Base-by-base conservation (phyloP, 2,113 vertebrate genomes). In the Spilogale gracilis region DNA sequence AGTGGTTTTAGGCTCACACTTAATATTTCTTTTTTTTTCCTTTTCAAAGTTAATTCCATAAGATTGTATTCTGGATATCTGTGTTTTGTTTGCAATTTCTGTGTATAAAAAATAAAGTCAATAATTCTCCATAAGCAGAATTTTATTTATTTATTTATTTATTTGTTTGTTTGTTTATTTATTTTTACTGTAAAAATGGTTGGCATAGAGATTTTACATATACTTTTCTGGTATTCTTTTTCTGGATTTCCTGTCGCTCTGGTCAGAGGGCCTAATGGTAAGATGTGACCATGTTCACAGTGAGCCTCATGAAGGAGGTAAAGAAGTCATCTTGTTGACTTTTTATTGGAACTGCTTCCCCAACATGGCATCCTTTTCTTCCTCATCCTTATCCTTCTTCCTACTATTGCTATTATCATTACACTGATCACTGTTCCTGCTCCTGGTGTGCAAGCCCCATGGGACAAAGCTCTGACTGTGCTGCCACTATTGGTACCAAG, bases 401-500 rank as follows among this genome's bases (percentile, higher is more conserved):
- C 13, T 54, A n/a, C 3, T 20, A 10, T 12, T 52, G 12, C 20
- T 71, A 2, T 61, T 30, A 23, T 30, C 30, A 17, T 52, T 6
- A 45, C 7, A 14, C 16, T 23, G 2, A 5, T 12, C 0, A 12
- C 4, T 69, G 43, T 7, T 43, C 4, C 71, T 30, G 12, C 61
- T 71, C 4, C 0, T 7, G 38, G 10, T 2, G 17, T 48, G 17
- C 30, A 32, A 58, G 21, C 23, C 23, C 9, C 3, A 32, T 32
- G 67, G 20, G 45, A 6, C 13, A 9, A 14, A 20, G 7, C 3
- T 48, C 17, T 20, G 50, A 67, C 17, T 43, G 5, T 4, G 43
- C 16, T 1, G 0, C 9, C 25, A 9, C 30, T 30, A 1, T 30
- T 78, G 25, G 17, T 43, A 61, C 5, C 60, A 17, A 43, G 9